Base-by-base conservation (phyloP, 2,888 invertebrate species). In the Scaptomyza reducta region DNA sequence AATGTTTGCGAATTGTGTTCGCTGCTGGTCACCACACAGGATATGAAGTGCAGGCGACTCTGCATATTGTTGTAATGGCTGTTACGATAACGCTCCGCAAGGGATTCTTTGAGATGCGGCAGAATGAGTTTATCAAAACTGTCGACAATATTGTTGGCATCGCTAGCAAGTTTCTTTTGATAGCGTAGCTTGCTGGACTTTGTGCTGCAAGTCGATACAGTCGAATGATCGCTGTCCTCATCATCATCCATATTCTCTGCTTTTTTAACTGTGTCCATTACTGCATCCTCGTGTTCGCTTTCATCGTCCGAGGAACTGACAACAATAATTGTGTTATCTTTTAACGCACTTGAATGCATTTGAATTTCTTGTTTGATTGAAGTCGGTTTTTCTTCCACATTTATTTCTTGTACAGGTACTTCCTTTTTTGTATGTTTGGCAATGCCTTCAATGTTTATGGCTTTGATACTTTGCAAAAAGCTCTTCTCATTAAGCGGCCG, bases 41-140 rank as follows among this genome's bases (percentile, higher is more conserved):
- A 90, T 18, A 91, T 90, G 51, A 89, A 91, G 42, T 84, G 80
- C 22, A 91, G 60, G 1, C 88, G 88, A 5, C 74, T 81, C 7
- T 79, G 77, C 0, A 70, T 57, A 3, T 67, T 86, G 11, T 45
- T 70, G 0, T 86, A 82, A 51, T 88, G 87, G 61, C 80, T 90
- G 11, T 66, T 69, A 3, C 76, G 82, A 70, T 90, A 91, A 1
- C 86, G 75, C n/a, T 80, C 72, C 0, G 60, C 74, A 18, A 90
- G 66, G 18, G 74, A 58, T 1, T 75, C 65, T 6, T 82, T 87
- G 0, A 91, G 59, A 27, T 86, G 79, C 1, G 91, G 89, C 31
- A 91, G 59, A 5, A 91, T 85, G 2, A 90, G 77, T 9, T 88
- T 90, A 57, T 91, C 91, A 41, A 91, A 91, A 51, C 80, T 90